Evolutionary conservation across 2,888 invertebrate genomes (phyloP).

Genomic region (Cerastis rubricosa): DNA sequence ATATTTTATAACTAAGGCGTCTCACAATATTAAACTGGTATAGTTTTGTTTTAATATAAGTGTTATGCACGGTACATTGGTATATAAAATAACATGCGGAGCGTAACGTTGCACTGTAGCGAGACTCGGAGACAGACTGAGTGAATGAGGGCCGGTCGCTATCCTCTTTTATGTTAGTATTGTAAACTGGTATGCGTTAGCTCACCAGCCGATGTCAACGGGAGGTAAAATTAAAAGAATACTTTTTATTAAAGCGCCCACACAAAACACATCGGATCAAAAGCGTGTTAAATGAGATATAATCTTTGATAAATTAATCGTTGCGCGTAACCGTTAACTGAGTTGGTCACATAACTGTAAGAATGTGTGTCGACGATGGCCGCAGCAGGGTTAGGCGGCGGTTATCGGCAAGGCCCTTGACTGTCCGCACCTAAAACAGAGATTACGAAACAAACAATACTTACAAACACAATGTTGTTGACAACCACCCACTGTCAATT

Average conservation of each 20-base stretch:
- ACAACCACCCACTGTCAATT: conserved; percentile 25
- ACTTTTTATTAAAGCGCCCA: conserved; percentile 74
- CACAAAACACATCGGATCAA: conserved; percentile 66
- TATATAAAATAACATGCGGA: conserved; percentile 59
- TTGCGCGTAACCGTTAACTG: conserved; percentile 67
- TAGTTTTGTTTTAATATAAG: conserved; percentile 44
- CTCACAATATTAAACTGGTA: conserved; percentile 48
- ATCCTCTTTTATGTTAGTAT: conserved; percentile 88
- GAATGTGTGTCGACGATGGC: conserved; percentile 43
- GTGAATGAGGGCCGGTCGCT: conserved; percentile 84
- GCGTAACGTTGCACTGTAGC: conserved; percentile 75
- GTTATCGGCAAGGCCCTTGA: conserved; percentile 16
- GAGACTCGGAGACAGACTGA: conserved; percentile 82
- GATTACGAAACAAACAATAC: conserved; percentile 11
- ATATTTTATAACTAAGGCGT: conserved; percentile 34
- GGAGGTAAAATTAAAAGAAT: conserved; percentile 75
- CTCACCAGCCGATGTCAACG: conserved; percentile 76
- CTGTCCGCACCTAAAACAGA: background rate
- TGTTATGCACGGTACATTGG: conserved; percentile 59
- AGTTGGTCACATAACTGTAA: conserved; percentile 71
- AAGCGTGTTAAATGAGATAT: conserved; percentile 71
- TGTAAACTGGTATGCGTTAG: conserved; percentile 85
- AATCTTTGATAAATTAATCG: conserved; percentile 73
- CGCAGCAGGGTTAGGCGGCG: conserved; percentile 12
- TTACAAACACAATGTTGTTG: conserved; percentile 10